A percentile compares a stretch with the other conserved stretches of the same genome.
Conservation (phyloP, 1,140 invertebrate genomes). For the Stenopsyche tienmushanensis region DNA sequence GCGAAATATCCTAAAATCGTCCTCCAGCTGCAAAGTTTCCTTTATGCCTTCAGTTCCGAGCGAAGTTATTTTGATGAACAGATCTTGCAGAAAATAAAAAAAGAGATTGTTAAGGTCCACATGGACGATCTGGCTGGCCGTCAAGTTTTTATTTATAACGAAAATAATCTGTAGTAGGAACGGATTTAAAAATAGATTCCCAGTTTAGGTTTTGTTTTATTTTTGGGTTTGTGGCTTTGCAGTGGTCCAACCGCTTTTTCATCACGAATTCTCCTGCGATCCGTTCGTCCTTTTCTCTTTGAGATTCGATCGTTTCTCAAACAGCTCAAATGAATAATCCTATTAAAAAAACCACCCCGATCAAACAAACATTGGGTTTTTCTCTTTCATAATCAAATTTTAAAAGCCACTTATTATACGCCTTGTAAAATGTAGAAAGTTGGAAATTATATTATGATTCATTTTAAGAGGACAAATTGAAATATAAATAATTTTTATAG, state of each 20-base stretch:
- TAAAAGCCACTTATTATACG: too few relatives aligned
- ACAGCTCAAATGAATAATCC: too few relatives aligned
- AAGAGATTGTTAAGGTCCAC: not conserved
- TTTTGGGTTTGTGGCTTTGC: conserved; percentile 27
- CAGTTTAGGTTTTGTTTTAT: conserved; percentile 34
- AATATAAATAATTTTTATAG: too few relatives aligned
- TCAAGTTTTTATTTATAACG: conserved; percentile 25
- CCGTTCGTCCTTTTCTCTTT: not conserved
- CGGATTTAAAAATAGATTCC: conserved; percentile 37
- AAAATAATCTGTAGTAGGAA: conserved; percentile 34
- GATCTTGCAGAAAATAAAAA: not conserved
- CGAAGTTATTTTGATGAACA: not conserved
- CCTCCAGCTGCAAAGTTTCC: not conserved
- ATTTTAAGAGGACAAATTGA: too few relatives aligned
- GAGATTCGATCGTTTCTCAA: not conserved
- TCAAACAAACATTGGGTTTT: too few relatives aligned
- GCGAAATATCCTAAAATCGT: too few relatives aligned
- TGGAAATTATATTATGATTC: too few relatives aligned
- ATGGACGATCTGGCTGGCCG: not conserved
- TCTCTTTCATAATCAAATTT: too few relatives aligned
- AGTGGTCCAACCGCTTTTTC: conserved; percentile 38
- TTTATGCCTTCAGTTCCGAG: not conserved
- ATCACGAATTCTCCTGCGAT: not conserved
- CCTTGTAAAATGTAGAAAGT: too few relatives aligned
- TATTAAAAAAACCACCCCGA: too few relatives aligned